Evolutionary conservation across 2,888 invertebrate genomes (phyloP).

Genomic region (Ellobium chinense): DNA sequence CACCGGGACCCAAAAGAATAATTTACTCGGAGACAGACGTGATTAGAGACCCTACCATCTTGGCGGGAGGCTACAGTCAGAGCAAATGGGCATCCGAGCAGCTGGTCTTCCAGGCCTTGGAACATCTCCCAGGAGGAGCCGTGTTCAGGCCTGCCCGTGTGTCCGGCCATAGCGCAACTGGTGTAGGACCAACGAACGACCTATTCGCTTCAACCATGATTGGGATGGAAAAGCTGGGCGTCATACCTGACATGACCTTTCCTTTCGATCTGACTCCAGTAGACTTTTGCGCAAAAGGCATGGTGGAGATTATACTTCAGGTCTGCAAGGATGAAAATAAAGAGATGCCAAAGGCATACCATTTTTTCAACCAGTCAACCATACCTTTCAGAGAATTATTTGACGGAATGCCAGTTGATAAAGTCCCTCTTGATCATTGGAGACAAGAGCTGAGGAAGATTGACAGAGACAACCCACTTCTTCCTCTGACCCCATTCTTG

Average conservation of each 20-base stretch:
- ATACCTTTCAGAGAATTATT: conserved; percentile 60
- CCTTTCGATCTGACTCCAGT: conserved; percentile 66
- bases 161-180: conserved; percentile 57
- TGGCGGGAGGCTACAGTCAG: conserved; percentile 63
- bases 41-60: conserved; percentile 56
- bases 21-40: conserved; percentile 56
- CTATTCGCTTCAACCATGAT: conserved; percentile 57
- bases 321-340: conserved; percentile 48
- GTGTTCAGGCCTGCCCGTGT: conserved; percentile 64
- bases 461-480: conserved; percentile 54
- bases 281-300: conserved; percentile 60
- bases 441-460: conserved; percentile 51
- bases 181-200: conserved; percentile 60
- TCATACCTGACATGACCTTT: conserved; percentile 61
- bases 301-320: conserved; percentile 57
- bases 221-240: conserved; percentile 59
- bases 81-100: conserved; percentile 67
- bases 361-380: conserved; percentile 60
- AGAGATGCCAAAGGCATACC: conserved; percentile 53
- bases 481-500: conserved; percentile 62
- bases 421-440: conserved; percentile 57
- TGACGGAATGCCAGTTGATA: conserved; percentile 53
- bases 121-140: conserved; percentile 61
- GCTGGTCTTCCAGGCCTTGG: conserved; percentile 59
- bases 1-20: background rate